Evolutionary conservation across 2,113 vertebrate species (phyloP), one percentile per base, ranked within the genome.

Genomic region (Triplophysa tibetana): DNA sequence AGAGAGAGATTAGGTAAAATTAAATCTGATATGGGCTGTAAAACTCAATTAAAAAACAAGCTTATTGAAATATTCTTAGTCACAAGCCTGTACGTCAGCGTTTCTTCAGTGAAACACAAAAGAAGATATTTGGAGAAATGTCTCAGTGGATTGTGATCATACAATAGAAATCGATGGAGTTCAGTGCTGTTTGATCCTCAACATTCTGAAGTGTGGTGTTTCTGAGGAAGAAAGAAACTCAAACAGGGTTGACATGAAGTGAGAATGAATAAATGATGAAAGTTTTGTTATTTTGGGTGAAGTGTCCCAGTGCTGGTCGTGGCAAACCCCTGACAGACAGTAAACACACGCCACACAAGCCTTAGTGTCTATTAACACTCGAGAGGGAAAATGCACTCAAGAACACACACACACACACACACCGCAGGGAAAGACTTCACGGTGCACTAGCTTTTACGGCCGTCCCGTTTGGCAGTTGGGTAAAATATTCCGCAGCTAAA

Each of bases 401-500:
- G 5, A 4, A 24, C 72, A 75, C 14, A 73, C 23, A 70, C 68
- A 26, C n/a, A 38, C n/a, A 62, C 56, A 61, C 33, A 60, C n/a
- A 62, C 41, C 61, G 50, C 41, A 63, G 41, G 58, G 41, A 62
- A 75, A 62, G 56, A 45, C 58, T 62, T 75, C 58, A 75, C 72
- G 62, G 72, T 48, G 72, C 38, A 63, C 17, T 75, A 58, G 72
- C 70, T 75, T 75, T 75, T 75, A 75, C 58, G 58, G 58, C 56
- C n/a, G 29, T 73, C 70, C 54, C 38, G 58, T 62, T 75, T 75
- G 72, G 72, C 72, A 75, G 58, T 75, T 62, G 72, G 58, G 58
- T 75, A 75, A 75, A 62, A 75, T 75, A 75, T 75, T 63, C 72
- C 72, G 2, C 38, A 75, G 72, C 58, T 75, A 75, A 75, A 75